Percentiles rank a stretch among this genome's conserved stretches.
phyloP scores from a whole-genome alignment of 1,140 invertebrate genomes.

The Formica selysi region DNA sequence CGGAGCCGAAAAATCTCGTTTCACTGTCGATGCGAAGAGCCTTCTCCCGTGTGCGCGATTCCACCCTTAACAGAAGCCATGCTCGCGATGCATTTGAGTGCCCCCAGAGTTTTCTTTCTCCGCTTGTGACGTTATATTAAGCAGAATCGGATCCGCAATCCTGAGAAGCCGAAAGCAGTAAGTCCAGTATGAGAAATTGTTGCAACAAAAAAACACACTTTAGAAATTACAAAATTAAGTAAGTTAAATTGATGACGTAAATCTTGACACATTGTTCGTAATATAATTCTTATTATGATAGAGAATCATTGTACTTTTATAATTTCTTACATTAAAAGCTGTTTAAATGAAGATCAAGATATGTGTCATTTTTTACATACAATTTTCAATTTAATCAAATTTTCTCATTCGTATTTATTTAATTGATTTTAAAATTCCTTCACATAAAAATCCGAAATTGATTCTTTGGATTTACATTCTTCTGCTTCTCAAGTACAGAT shows the following conservation, averaged over 20 bases:
- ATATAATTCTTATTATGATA: no score
- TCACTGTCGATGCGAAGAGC: slow-evolving; percentile 55
- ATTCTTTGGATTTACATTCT: not conserved
- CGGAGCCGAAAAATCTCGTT: slow-evolving; percentile 62
- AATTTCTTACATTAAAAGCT: not conserved
- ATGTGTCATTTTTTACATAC: not conserved
- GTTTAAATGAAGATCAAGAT: not conserved
- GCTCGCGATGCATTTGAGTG: slow-evolving; percentile 26
- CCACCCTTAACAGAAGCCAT: slow-evolving; percentile 36
- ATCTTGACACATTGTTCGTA: not conserved
- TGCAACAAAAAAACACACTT: not conserved
- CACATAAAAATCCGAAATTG: not conserved
- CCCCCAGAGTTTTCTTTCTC: slow-evolving; percentile 41
- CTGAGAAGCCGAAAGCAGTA: not conserved
- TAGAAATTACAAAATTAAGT: not conserved
- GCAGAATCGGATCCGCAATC: slow-evolving; percentile 34
- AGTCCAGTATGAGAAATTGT: not conserved
- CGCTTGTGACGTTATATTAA: slow-evolving; percentile 1
- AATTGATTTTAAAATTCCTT: not conserved
- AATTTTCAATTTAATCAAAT: slow-evolving; percentile 7
- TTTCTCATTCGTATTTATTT: not conserved
- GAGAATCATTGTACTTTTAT: not conserved
- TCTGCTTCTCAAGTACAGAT: not conserved
- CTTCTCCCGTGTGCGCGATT: slow-evolving; percentile 44
- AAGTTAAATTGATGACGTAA: not conserved